Conservation (phyloP, 2,888 invertebrate genomes). For the Chouioia cunea region DNA sequence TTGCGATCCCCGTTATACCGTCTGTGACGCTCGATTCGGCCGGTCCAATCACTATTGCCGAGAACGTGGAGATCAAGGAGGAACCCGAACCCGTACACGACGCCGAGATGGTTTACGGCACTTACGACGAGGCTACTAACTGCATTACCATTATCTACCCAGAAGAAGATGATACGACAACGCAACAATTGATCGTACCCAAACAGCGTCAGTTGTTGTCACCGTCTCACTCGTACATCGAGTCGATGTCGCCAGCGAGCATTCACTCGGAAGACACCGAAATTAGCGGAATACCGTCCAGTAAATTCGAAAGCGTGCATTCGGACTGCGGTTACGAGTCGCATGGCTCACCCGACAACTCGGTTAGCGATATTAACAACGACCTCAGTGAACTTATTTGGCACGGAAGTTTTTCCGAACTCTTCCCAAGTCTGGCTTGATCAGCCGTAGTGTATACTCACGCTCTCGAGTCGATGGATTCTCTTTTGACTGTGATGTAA, state of each 20-base stretch:
- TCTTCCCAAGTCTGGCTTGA: conserved; percentile 81
- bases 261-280: conserved; percentile 61
- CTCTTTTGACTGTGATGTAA: conserved; percentile 51
- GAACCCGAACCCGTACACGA: conserved; percentile 68
- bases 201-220: conserved; percentile 58
- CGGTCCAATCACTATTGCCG: conserved; percentile 41
- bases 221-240: conserved; percentile 56
- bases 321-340: conserved; percentile 77
- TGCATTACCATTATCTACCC: conserved; percentile 81
- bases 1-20: conserved; percentile 58
- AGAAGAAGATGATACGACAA: conserved; percentile 71
- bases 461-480: conserved; percentile 11
- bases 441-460: background rate
- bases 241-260: conserved; percentile 62
- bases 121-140: conserved; percentile 79
- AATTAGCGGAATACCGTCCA: conserved; percentile 9
- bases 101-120: conserved; percentile 78
- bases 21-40: conserved; percentile 35
- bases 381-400: conserved; percentile 76
- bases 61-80: conserved; percentile 58
- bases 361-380: conserved; percentile 29
- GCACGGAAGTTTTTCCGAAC: conserved; percentile 82
- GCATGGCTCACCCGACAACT: conserved; percentile 71
- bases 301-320: conserved; percentile 32
- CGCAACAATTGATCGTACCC: background rate